These are phyloP conservation scores for Myotis davidii DNA, from an alignment of 2,113 vertebrate species.

Conservation along the genomic window DNA sequence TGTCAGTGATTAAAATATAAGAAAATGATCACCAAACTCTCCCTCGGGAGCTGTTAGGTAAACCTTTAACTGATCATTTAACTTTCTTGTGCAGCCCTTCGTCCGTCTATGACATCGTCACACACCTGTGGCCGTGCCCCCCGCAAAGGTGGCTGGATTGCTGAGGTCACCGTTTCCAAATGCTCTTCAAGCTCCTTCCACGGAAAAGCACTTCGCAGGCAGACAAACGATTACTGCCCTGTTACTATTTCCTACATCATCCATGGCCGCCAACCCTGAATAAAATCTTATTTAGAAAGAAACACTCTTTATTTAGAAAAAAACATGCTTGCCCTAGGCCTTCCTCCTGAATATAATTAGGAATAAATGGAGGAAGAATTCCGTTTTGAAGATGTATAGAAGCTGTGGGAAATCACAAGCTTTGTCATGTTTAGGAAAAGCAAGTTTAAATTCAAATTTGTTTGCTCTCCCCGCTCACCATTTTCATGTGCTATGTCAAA, in stretches of 20 bases:
- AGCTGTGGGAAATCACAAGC: background rate
- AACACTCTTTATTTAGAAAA: conserved; percentile 30
- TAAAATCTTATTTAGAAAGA: conserved; percentile 45
- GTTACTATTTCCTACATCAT: conserved; percentile 4
- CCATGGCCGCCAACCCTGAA: background rate
- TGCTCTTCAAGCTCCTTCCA: background rate
- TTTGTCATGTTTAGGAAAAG: conserved; percentile 52
- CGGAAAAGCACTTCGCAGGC: conserved; percentile 20
- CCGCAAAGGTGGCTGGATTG: background rate
- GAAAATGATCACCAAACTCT: background rate
- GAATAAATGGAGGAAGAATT: background rate
- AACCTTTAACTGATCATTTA: background rate
- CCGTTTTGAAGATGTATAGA: background rate
- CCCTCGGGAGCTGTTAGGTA: background rate
- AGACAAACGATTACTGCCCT: background rate
- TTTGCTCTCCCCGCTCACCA: background rate
- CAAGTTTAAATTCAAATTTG: conserved; percentile 24
- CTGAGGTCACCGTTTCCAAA: conserved; percentile 14
- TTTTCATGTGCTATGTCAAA: background rate
- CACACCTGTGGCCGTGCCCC: background rate
- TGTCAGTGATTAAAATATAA: background rate
- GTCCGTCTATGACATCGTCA: background rate
- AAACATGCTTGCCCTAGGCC: background rate
- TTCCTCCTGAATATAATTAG: conserved; percentile 13
- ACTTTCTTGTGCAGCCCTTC: background rate